Evolutionary conservation across 2,888 invertebrate species (phyloP), one percentile per base, ranked within the genome.

Genomic region (Drosophila setosimentum): DNA sequence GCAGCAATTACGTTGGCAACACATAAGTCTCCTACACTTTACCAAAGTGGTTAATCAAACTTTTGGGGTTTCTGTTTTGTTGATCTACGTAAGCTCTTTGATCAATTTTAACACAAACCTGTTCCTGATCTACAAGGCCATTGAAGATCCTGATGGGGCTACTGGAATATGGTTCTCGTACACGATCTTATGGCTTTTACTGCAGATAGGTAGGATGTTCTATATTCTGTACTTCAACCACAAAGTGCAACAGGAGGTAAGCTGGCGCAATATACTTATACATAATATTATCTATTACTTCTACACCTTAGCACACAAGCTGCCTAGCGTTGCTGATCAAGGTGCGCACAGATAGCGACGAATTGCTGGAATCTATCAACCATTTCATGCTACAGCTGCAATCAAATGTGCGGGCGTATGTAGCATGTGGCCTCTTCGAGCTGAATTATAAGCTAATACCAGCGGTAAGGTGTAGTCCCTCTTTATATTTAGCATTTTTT

Each of bases 71-170:
- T 82, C 85, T 7, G 57, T 85, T n/a, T 18, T 85, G 3, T 61
- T 82, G 18, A 60, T 72, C 7, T 82, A 66, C 27, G 40, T 76
- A 11, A 76, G 78, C 4, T 80, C 85, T 10, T 70, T 87, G 8
- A 65, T 84, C 0, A 84, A 73, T 50, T 78, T 87, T 30, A 84
- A 87, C 13, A 57, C 80, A 6, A 76, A 70, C n/a, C 24, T 87
- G 1, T 85, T 87, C 13, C 37, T 82, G 6, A 37, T 62, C 2
- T 85, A 84, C 37, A 84, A 87, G 50, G 54, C 45, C 2, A 32
- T 82, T n/a, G 78, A 78, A 8, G 55, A 35, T 1, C 65, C 80
- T 0, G 27, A 54, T 13, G 2, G 24, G 1, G 35, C n/a, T 0
- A 30, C 53, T 7, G 69, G 59, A 69, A 21, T 63, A 16, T 84